These are phyloP conservation scores for Mythimna albipuncta DNA, from an alignment of 2,888 invertebrate genomes.

Conservation along the genomic window DNA sequence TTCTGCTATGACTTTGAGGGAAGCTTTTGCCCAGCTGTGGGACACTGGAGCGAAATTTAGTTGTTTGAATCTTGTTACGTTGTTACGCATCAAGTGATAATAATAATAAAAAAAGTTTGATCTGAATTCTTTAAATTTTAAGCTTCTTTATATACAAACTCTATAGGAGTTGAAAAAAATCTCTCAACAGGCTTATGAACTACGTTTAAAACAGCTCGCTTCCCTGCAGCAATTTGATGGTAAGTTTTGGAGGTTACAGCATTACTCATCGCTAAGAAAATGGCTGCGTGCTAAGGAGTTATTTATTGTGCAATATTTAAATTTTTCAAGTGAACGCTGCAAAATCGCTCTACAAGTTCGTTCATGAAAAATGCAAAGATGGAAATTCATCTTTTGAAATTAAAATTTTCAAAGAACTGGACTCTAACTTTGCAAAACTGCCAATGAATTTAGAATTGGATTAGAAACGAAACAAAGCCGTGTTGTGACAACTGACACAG, in stretches of 20 bases:
- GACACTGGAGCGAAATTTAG: too few relatives aligned
- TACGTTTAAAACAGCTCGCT: constrained; percentile 24
- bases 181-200: not conserved
- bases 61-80: too few relatives aligned
- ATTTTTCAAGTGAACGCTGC: constrained; percentile 27
- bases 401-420: constrained; percentile 5
- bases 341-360: constrained; percentile 5
- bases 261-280: constrained; percentile 54
- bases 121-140: not conserved
- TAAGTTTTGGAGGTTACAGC: constrained; percentile 45
- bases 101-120: not conserved
- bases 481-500: not conserved
- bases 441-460: not conserved
- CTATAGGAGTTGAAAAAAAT: not conserved
- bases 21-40: too few relatives aligned
- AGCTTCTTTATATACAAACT: not conserved
- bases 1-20: too few relatives aligned
- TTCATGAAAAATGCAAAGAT: constrained; percentile 11
- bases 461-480: constrained; percentile 12
- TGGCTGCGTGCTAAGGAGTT: constrained; percentile 23
- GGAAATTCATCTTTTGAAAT: not conserved
- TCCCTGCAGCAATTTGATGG: constrained; percentile 15
- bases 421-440: constrained; percentile 1
- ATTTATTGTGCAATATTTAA: constrained; percentile 47
- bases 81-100: too few relatives aligned